Base-by-base conservation (phyloP, 1,140 invertebrate genomes). In the Orius insidiosus region DNA sequence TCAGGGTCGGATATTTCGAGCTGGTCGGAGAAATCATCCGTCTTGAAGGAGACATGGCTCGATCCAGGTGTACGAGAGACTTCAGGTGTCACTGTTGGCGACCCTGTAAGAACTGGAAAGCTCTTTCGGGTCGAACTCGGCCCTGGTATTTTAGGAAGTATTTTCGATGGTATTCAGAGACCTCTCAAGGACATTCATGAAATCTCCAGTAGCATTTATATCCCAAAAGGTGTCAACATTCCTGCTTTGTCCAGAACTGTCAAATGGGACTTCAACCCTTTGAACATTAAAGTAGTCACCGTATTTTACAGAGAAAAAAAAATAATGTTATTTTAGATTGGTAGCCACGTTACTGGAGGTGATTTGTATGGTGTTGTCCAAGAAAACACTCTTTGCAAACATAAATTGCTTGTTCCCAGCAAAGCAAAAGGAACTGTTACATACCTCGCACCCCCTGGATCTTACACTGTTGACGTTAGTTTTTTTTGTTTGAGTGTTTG, bases 31-130 rank as follows among this genome's bases (percentile, higher is more conserved):
- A 99, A 70, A 99, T 99, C 63, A 99, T 99, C 69, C 80, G 95
- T 65, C 71, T 99, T 46, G 95, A 99, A 69, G 93, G 93, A 47
- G 95, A 98, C 63, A 92, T 95, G 81, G 96, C 96, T 99, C 96
- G 49, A 98, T 99, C 64, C 93, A 97, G 75, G 93, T 98, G 47
- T 99, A 99, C 60, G 96, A 99, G 69, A 99, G 65, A 99, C 96
- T 38, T 98, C 94, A 43, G 95, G 95, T 60, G 94, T 99, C 2
- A 98, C 96, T 30, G 95, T 99, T 5, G 96, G 96, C 31, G 96
- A 99, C 70, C 96, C 96, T 11, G 95, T 99, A 46, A 72, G 95
- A 59, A 99, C 95, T 1, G 95, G 95, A 14, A 98, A 98, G 64
- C 95, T 95, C 0, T 64, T 99, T 3, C 97, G 92, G 1, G 95